phyloP scores from a whole-genome alignment of 2,888 invertebrate genomes.

The Danaus chrysippus region DNA sequence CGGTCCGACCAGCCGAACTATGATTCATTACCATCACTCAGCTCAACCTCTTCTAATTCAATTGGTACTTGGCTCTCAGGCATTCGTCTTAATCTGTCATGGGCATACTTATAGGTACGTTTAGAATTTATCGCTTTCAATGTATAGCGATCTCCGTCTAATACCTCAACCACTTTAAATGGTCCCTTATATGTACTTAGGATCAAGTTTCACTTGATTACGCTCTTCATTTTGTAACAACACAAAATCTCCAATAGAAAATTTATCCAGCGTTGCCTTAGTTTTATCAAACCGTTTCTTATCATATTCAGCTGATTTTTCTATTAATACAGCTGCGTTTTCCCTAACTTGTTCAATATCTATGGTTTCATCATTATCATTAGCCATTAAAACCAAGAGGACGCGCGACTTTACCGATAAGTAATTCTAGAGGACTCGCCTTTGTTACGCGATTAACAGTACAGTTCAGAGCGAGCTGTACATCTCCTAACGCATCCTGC shows the following conservation, averaged over 20 bases:
- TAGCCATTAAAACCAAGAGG: constrained; percentile 26
- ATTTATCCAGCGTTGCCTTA: constrained; percentile 15
- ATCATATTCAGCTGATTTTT: constrained; percentile 13
- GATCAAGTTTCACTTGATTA: constrained; percentile 7
- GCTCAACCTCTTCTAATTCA: neutral
- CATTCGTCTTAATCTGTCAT: constrained; percentile 24
- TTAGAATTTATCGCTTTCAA: constrained; percentile 25
- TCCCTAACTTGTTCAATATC: constrained; percentile 16
- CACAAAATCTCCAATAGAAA: constrained; percentile 21
- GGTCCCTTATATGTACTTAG: constrained; percentile 9
- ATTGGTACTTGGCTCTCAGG: constrained; percentile 1
- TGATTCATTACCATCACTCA: neutral
- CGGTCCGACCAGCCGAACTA: too few relatives aligned
- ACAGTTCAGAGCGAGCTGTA: constrained; percentile 15
- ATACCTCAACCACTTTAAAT: neutral
- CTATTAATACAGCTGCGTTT: constrained; percentile 3
- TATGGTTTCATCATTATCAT: constrained; percentile 15
- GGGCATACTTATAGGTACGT: constrained; percentile 31
- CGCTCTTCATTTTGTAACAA: constrained; percentile 20
- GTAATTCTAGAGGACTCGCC: constrained; percentile 35
- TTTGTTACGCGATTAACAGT: constrained; percentile 35
- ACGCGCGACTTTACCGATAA: constrained; percentile 35
- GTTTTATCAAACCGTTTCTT: constrained; percentile 20
- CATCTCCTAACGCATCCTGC: too few relatives aligned
- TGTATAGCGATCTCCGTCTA: constrained; percentile 6